Base-by-base conservation (phyloP, 2,113 vertebrate species). In the Meles meles region DNA sequence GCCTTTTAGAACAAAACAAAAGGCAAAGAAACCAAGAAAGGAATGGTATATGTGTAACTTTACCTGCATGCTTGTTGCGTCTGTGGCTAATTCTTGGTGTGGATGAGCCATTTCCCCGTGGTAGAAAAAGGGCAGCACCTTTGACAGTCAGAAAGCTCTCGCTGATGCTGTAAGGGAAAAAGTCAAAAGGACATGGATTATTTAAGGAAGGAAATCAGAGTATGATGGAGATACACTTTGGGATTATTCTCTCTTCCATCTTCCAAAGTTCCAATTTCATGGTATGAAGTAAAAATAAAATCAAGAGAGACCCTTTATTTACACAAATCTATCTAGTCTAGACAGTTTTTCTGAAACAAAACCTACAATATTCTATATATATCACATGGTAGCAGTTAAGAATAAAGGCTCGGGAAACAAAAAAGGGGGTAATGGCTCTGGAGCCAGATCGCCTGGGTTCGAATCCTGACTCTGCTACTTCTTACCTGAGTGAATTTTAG, bases 61-160 rank as follows among this genome's bases (percentile, higher is more conserved):
- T 98, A 99, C 99, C 99, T 99, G 99, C 99, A 82, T 99, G 99
- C 94, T 99, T 99, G 99, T 99, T 99, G 96, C 99, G 98, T 97
- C 99, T 98, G 98, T 99, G 99, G 98, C 99, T 99, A 99, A 99
- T 98, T 96, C 98, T 98, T 94, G 99, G 99, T 71, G 99, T 97
- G 13, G 99, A 99, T 0, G 99, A 99, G 52, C 99, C 99, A 98
- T 99, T 99, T 97, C 99, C 99, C 44, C 99, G 98, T 3, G 99
- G 99, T 18, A 99, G 99, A 98, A 99, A 99, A 96, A 99, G 99
- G 7, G 99, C 99, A 42, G 99, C 99, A 61, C 99, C 99, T 99
- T 99, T 99, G 69, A 99, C 99, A 6, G 99, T 99, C 94, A 99
- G 99, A 98, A 99, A 99, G 98, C 99, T 99, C 98, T 99, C 99